These are phyloP conservation scores for Sylvia atricapilla DNA, from an alignment of 2,113 vertebrate genomes.

Conservation along the genomic window DNA sequence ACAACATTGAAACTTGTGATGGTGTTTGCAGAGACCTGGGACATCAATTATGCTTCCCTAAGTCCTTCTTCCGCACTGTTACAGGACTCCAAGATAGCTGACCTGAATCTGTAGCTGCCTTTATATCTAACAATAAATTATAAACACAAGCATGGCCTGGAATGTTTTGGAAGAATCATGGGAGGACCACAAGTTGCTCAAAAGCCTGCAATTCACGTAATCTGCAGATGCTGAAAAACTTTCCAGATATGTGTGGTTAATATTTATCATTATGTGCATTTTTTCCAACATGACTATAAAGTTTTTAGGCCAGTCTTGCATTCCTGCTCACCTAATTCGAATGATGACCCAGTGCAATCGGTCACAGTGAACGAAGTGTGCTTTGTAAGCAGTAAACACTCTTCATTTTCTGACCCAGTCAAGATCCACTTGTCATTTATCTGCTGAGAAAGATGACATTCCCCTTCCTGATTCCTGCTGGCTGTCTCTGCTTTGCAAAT, in stretches of 20 bases:
- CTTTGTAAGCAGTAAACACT: conserved; percentile 26
- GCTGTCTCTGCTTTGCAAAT: not conserved
- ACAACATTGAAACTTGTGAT: not conserved
- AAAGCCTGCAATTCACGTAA: conserved; percentile 40
- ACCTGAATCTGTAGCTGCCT: not conserved
- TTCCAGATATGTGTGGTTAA: conserved; percentile 53
- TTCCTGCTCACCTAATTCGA: conserved; percentile 42
- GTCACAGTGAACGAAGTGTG: not conserved
- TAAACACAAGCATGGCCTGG: conserved; percentile 12
- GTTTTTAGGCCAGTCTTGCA: not conserved
- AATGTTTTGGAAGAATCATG: conserved; percentile 15
- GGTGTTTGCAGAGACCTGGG: not conserved
- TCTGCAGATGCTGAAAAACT: conserved; percentile 12
- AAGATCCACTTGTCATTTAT: not conserved
- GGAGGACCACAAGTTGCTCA: conserved; percentile 40
- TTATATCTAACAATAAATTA: conserved; percentile 48
- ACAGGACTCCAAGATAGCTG: not conserved
- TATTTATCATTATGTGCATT: conserved; percentile 43
- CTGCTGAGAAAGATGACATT: not conserved
- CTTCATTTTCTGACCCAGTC: not conserved
- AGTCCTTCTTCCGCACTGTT: not conserved
- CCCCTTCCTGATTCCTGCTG: not conserved
- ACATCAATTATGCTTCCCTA: not conserved
- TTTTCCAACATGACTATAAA: conserved; percentile 51
- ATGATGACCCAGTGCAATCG: not conserved